Evolutionary conservation across 2,113 vertebrate species (phyloP).

Genomic region (Abramis brama): DNA sequence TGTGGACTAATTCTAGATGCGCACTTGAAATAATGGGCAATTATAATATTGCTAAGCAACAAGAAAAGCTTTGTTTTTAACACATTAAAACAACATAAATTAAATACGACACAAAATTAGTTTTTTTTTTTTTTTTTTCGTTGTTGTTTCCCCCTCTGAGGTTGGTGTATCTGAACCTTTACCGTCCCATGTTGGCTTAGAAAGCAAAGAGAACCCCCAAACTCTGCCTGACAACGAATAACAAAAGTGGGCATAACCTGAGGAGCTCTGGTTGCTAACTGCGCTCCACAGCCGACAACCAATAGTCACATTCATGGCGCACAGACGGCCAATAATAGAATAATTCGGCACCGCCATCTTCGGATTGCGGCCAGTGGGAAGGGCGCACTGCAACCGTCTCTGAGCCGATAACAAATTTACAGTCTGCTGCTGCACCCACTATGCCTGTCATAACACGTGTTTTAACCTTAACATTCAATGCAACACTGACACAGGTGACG

Average conservation of each 20-base stretch:
- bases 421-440: conserved; percentile 5
- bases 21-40: background rate
- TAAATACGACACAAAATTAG: background rate
- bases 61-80: background rate
- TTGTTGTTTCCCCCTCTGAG: background rate
- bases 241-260: conserved; percentile 32
- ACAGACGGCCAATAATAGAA: conserved; percentile 55
- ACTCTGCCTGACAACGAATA: conserved; percentile 52
- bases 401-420: conserved; percentile 7
- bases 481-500: background rate
- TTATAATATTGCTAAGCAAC: background rate
- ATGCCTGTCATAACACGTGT: conserved; percentile 29
- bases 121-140: too few relatives aligned
- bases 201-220: background rate
- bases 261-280: conserved; percentile 39
- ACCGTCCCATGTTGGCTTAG: background rate
- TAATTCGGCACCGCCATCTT: conserved; percentile 46
- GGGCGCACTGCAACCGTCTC: conserved; percentile 9
- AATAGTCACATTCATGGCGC: conserved; percentile 38
- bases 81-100: background rate
- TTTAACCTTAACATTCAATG: background rate
- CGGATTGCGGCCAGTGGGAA: conserved; percentile 38
- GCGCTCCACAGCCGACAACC: conserved; percentile 41
- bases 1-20: background rate
- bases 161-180: background rate